Base-by-base conservation (phyloP, 2,888 invertebrate genomes). In the Hetaerina titia region DNA sequence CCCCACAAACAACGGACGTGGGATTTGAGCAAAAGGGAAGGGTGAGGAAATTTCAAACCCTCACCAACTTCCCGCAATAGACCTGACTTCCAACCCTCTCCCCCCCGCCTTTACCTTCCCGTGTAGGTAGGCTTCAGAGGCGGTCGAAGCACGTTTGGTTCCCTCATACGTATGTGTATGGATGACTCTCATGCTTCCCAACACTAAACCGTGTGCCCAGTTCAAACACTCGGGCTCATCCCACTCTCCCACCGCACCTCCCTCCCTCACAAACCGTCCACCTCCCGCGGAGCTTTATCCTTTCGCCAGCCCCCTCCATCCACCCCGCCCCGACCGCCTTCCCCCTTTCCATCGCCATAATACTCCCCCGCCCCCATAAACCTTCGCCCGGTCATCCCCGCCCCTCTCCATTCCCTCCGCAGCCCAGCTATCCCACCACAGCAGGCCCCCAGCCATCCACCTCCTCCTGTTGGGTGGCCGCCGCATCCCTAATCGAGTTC, bases 401-500 rank as follows among this genome's bases (percentile, higher is more conserved):
- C 13, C 31, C 81, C 81, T 69, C n/a, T 2, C 69, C 15, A 89
- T 89, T 22, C 89, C 89, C 15, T 22, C 56, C 45, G 19, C 57
- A 56, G 19, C 89, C 57, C 89, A 56, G 22, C 22, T 25, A 89
- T 22, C 57, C 22, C 45, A 2, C 56, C 57, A 19, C 58, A 17
- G 19, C 45, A 45, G n/a, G 56, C 69, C n/a, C 89, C 56, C 89
- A 31, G n/a, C 58, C 56, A 17, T 89, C 81, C 7, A 31, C 45
- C 22, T n/a, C 92, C 74, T 45, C 56, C 64, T 31, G 45, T 64
- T 90, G 69, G 56, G 31, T 90, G 92, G 69, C 92, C 57, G n/a
- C 92, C 69, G 92, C 92, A 69, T 69, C 92, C 57, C 56, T 92
- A 92, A 92, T 92, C 92, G 92, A 92, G 69, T 92, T 92, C 69